A percentile compares a stretch with the other conserved stretches of the same genome.
Conservation (phyloP, 2,797 vertebrate species). For the Eidolon dupreanum region DNA sequence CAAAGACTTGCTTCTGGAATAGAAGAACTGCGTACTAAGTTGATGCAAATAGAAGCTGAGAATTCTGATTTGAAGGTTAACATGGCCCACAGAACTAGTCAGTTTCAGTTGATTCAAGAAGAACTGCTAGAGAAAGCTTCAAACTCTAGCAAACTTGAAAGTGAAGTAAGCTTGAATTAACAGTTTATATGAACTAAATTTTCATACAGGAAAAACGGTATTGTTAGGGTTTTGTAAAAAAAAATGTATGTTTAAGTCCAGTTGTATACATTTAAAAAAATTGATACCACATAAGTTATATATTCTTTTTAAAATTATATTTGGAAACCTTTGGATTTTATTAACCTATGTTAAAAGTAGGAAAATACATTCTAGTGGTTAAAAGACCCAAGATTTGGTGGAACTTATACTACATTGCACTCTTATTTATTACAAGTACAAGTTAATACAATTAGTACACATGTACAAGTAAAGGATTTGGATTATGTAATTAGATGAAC, state of each 20-base stretch:
- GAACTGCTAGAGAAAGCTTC: slow-evolving; percentile 92
- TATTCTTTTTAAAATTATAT: slow-evolving; percentile 38
- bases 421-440: slow-evolving; percentile 39
- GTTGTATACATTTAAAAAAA: background rate
- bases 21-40: slow-evolving; percentile 87
- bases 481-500: slow-evolving; percentile 43
- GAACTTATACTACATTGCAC: background rate
- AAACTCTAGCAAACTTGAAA: slow-evolving; percentile 88
- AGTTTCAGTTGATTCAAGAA: slow-evolving; percentile 92
- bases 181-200: slow-evolving; percentile 18
- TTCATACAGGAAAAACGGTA: background rate
- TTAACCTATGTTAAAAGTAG: slow-evolving; percentile 50
- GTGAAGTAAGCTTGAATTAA: slow-evolving; percentile 87
- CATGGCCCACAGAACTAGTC: slow-evolving; percentile 92
- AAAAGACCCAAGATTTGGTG: slow-evolving; percentile 39
- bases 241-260: background rate
- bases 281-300: background rate
- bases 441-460: slow-evolving; percentile 24
- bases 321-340: slow-evolving; percentile 52
- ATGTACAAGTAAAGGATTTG: slow-evolving; percentile 41
- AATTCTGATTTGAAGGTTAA: slow-evolving; percentile 90
- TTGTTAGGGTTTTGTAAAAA: background rate
- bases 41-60: slow-evolving; percentile 89
- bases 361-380: background rate
- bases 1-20: slow-evolving; percentile 84